Percentiles rank a stretch among this genome's conserved stretches.
These are phyloP conservation scores for Halichoeres trimaculatus DNA, from an alignment of 2,113 vertebrate genomes.

Conservation along the genomic window DNA sequence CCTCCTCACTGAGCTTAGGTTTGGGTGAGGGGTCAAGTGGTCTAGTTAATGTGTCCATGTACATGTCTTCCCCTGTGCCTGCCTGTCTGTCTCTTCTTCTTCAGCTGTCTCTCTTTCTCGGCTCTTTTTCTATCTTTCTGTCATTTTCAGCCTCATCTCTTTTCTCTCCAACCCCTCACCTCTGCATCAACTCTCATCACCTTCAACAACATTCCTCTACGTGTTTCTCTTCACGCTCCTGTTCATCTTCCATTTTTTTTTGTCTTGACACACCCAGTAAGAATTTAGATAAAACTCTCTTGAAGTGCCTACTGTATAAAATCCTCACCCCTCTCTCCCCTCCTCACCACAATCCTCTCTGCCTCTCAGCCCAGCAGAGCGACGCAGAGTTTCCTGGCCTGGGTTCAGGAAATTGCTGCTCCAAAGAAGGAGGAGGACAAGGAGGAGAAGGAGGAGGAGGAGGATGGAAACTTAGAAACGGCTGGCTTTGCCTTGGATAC, in stretches of 20 bases:
- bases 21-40: not conserved
- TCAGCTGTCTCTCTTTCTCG: not conserved
- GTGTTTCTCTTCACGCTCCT: not conserved
- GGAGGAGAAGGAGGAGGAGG: slow-evolving; percentile 75
- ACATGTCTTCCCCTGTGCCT: not conserved
- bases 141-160: slow-evolving; percentile 13
- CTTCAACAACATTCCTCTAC: not conserved
- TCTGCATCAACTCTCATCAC: slow-evolving; percentile 2
- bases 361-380: slow-evolving; percentile 87
- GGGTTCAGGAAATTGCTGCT: slow-evolving; percentile 97
- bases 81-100: not conserved
- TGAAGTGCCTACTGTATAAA: slow-evolving; percentile 85
- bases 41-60: slow-evolving; percentile 1
- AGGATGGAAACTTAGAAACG: slow-evolving; percentile 94
- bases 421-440: slow-evolving; percentile 83
- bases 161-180: slow-evolving; percentile 18
- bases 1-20: not conserved
- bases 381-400: slow-evolving; percentile 96
- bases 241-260: not conserved
- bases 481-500: slow-evolving; percentile 91
- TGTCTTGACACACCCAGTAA: slow-evolving; percentile 48
- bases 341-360: slow-evolving; percentile 91
- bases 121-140: not conserved
- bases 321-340: slow-evolving; percentile 70
- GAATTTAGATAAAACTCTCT: slow-evolving; percentile 76